A percentile compares a stretch with the other conserved stretches of the same genome.
Conservation (phyloP, 2,888 invertebrate species). For the Orchestes rusci region DNA sequence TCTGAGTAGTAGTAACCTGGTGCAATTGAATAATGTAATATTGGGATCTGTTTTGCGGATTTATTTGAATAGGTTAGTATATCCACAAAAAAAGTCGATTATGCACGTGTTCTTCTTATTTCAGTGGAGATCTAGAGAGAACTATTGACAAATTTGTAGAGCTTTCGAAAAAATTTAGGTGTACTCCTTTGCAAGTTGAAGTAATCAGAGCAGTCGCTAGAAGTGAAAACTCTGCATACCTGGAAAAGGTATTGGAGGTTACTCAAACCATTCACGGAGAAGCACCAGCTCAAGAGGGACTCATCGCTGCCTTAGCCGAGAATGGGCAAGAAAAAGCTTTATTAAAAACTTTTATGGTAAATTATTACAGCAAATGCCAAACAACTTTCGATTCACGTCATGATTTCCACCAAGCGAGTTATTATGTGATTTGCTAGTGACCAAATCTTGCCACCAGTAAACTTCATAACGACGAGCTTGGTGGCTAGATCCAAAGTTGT, state of each 20-base stretch:
- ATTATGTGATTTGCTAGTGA: too few species aligned
- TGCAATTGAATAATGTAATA: constrained; percentile 50
- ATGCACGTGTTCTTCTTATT: too few species aligned
- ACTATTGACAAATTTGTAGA: constrained; percentile 52
- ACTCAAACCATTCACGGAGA: constrained; percentile 43
- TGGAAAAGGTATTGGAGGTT: constrained; percentile 39
- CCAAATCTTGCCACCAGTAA: too few species aligned
- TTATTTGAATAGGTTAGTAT: constrained; percentile 50
- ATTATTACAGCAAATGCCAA: neutral
- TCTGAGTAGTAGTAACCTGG: constrained; percentile 49
- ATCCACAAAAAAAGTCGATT: too few species aligned
- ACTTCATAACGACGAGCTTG: too few species aligned
- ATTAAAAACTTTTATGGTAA: constrained; percentile 45
- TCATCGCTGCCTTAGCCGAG: constrained; percentile 51
- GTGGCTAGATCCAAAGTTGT: too few species aligned
- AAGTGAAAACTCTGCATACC: constrained; percentile 39
- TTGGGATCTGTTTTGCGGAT: constrained; percentile 58
- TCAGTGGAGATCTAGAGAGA: constrained; percentile 45
- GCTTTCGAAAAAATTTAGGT: constrained; percentile 48
- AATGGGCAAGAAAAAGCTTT: constrained; percentile 48
- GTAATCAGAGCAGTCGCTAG: constrained; percentile 45
- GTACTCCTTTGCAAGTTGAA: constrained; percentile 60
- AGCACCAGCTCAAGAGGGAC: constrained; percentile 43
- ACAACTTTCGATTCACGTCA: neutral
- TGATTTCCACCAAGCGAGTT: too few species aligned